Evolutionary conservation across 2,888 invertebrate species (phyloP).

Genomic region (Campoplex capitator): DNA sequence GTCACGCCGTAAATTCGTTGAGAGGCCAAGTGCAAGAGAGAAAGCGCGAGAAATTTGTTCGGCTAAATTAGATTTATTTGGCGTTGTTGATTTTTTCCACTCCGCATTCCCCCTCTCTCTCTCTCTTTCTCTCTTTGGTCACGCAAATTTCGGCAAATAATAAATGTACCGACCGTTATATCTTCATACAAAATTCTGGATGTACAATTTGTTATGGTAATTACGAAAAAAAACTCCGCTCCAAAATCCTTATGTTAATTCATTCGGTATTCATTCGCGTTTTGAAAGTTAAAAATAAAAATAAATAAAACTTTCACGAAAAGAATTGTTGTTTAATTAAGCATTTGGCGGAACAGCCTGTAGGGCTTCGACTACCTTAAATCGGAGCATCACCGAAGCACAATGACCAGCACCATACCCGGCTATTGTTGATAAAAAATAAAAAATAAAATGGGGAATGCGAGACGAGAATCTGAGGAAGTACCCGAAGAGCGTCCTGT

Average conservation of each 20-base stretch:
- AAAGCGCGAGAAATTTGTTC: conserved; percentile 60
- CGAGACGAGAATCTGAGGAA: conserved; percentile 51
- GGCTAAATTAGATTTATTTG: conserved; percentile 63
- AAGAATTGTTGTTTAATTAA: conserved; percentile 15
- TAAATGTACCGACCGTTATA: conserved; percentile 35
- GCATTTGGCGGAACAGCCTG: background rate
- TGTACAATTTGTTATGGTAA: conserved; percentile 32
- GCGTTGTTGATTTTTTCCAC: conserved; percentile 37
- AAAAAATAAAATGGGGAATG: conserved; percentile 63
- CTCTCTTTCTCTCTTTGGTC: conserved; percentile 18
- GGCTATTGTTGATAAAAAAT: conserved; percentile 17
- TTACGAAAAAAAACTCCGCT: conserved; percentile 1
- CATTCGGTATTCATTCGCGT: conserved; percentile 2
- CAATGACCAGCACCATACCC: conserved; percentile 46
- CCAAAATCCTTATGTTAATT: background rate
- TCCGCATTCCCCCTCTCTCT: background rate
- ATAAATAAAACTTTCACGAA: background rate
- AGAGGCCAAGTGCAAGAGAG: conserved; percentile 23
- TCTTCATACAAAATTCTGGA: conserved; percentile 29
- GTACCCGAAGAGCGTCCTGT: background rate
- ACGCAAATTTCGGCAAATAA: conserved; percentile 42
- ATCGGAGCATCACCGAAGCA: conserved; percentile 26
- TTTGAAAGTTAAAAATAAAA: background rate
- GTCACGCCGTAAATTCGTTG: conserved; percentile 66
- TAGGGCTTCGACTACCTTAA: conserved; percentile 6